Evolutionary conservation across 2,113 vertebrate species (phyloP), one percentile per base, ranked within the genome.

Genomic region (Tringa solitaria): DNA sequence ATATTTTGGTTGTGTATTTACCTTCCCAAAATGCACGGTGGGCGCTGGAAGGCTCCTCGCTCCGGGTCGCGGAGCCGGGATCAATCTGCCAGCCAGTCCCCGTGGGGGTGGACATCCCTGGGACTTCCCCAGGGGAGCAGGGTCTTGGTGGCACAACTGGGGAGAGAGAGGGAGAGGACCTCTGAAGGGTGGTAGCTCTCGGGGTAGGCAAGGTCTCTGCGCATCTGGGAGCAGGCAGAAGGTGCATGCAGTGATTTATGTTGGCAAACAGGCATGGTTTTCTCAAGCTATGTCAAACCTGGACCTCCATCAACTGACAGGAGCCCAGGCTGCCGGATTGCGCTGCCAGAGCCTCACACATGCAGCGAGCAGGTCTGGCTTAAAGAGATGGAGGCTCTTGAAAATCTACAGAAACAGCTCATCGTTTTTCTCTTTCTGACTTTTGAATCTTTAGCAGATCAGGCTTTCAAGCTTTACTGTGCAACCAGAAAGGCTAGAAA

Each of bases 1-100:
- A 96, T 98, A 89, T 95, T 97, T 97, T 88, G 96, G 95, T 97
- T 97, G 95, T 97, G 96, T 99, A 97, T 99, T 99, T 98, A 98
- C 98, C 96, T 98, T 95, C 96, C 90, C 48, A 77, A 97, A 97
- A 97, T 33, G 69, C 84, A 81, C 9, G 46, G 86, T 95, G 73
- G 46, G 46, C 12, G 3, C 84, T 64, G 83, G 69, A 74, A 75
- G 39, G 33, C 72, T 89, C 27, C 1, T 18, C 0, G 1, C 76
- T 59, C 23, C 0, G 0, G 75, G 75, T 46, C 2, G 5, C 1
- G 4, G 83, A 73, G 86, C 75, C 5, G 4, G 89, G 61, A 96
- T 94, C 91, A 12, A 54, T 90, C 91, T 94, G 86, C 90, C 7
- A 2, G 45, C 8, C 3, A 1, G 39, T 48, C 51, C 80, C 0